Base-by-base conservation (phyloP, 2,797 vertebrate species). In the Synanceia verrucosa region DNA sequence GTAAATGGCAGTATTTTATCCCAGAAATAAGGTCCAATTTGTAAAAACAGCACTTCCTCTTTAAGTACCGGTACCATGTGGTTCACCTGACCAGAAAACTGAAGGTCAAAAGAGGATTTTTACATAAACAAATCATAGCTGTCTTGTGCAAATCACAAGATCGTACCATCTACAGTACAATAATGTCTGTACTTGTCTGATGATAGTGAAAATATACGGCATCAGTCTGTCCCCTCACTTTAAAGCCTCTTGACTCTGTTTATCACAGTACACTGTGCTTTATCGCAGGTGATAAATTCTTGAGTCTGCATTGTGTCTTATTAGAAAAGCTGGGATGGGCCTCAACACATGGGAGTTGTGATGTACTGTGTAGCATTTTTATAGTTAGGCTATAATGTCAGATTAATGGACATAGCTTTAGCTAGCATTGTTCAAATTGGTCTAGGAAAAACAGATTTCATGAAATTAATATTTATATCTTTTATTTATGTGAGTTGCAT, bases 221-320 rank as follows among this genome's bases (percentile, higher is more conserved):
- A 53, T 10, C n/a, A n/a, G 23, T 52, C 37, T 61, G 36, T 44
- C 10, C 39, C 16, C 18, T 18, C 28, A 26, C 11, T 48, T 64
- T 31, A 39, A 57, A 59, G 48, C 34, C 11, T 43, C 33, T 64
- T 36, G 19, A 53, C 33, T 47, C 11, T 69, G 6, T 47, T 53
- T 70, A 70, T 50, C 8, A 48, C 31, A 59, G 47, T 44, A 19
- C 23, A 19, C 14, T 53, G 28, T 26, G 36, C 36, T 64, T 64
- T 34, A 69, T 53, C 11, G 48, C 23, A 33, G 4, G 34, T 23
- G 19, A 57, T 29, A 37, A 18, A 70, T 21, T 44, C 5, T 33
- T 21, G 21, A 53, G 21, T 47, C 21, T 13, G 13, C 10, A 29
- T 19, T 28, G 41, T 59, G 29, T 41, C 19, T 36, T 24, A 56